Evolutionary conservation across 2,888 invertebrate species (phyloP).

Genomic region (Napeogenes sylphis): DNA sequence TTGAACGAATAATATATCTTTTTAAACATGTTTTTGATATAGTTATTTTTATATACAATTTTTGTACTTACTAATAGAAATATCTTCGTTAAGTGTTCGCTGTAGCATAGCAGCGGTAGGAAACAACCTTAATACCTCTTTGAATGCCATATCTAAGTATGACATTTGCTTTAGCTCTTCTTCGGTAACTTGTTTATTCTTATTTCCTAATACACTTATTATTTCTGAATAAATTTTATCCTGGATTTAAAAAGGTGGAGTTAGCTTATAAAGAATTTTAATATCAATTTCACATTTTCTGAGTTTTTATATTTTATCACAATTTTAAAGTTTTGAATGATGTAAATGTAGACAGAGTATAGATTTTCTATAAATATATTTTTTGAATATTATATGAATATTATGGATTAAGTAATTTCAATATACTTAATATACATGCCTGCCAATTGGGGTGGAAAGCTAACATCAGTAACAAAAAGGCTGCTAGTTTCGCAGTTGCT

Average conservation of each 20-base stretch:
- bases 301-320: background rate
- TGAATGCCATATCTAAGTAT: conserved; percentile 63
- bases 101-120: conserved; percentile 63
- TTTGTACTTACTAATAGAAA: conserved; percentile 47
- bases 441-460: conserved; percentile 62
- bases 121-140: conserved; percentile 57
- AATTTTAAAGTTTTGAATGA: too few relatives aligned
- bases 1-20: too few relatives aligned
- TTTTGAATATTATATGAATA: too few relatives aligned
- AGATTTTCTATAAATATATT: too few relatives aligned
- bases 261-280: background rate
- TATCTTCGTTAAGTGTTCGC: conserved; percentile 55
- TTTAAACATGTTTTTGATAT: too few relatives aligned
- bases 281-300: background rate
- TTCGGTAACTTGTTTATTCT: conserved; percentile 46
- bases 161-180: conserved; percentile 58
- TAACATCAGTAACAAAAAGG: conserved; percentile 59
- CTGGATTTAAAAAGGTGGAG: conserved; percentile 36
- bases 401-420: background rate
- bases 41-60: background rate
- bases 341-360: too few relatives aligned
- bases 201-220: conserved; percentile 44
- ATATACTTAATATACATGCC: conserved; percentile 36
- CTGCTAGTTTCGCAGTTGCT: conserved; percentile 60
- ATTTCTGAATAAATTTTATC: conserved; percentile 59